Base-by-base conservation (phyloP, 2,888 invertebrate genomes). In the Cotesia congregata region DNA sequence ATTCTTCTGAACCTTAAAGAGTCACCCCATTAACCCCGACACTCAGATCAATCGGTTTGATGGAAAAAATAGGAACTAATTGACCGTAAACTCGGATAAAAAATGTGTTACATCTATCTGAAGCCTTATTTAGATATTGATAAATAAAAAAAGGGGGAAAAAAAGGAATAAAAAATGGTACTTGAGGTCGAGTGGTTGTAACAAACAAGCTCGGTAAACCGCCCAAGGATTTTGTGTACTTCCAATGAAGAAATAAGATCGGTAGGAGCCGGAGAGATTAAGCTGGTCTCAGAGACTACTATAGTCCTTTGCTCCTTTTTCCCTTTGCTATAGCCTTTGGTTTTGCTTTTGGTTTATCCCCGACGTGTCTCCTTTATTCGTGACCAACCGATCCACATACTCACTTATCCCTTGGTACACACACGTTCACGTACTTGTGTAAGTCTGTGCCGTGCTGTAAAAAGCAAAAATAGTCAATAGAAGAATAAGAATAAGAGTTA, bases 211-310 rank as follows among this genome's bases (percentile, higher is more conserved):
- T 59, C 41, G 62, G 38, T 17, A 41, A 50, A 62, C 40, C 68
- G 68, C 39, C 61, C 30, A 72, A 17, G 39, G 20, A 17, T 40
- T 50, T 50, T 67, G 30, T 67, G 65, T 65, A 67, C 6, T 50
- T 82, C 79, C 82, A 84, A 86, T 86, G 85, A 84, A 85, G 83
- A 85, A 85, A 85, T 84, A 84, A 85, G 83, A 82, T 50, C 12
- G 50, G 9, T 50, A 50, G 9, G 78, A 76, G 78, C 74, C 76
- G 62, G 79, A 79, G 80, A 81, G 82, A 83, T 82, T 83, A 82
- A 78, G 78, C 50, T 50, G 79, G 83, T 84, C 84, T 84, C 84
- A 84, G 83, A 83, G 82, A 78, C 76, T 30, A 30, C 30, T 30
- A 30, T 30, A 30, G 30, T 30, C 30, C 30, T 30, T 30, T 30